Evolutionary conservation across 2,888 invertebrate genomes (phyloP).

Genomic region (Thera britannica): DNA sequence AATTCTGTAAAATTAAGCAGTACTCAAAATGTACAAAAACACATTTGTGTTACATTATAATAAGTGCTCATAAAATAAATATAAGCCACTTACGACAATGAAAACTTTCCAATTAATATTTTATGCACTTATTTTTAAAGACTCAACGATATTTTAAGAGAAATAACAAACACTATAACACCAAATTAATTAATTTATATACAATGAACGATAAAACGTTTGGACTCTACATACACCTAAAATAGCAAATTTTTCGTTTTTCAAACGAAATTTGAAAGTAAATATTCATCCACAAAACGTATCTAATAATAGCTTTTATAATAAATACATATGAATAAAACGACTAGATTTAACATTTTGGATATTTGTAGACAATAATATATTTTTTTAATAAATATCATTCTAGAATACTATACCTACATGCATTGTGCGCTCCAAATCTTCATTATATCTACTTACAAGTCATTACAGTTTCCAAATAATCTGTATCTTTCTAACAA

Average conservation of each 20-base stretch:
- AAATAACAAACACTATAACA: neutral
- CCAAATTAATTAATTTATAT: neutral
- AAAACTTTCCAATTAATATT: neutral
- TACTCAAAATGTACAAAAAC: too few species aligned
- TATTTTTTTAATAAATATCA: slow-evolving; percentile 60
- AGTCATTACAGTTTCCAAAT: slow-evolving; percentile 36
- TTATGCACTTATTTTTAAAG: slow-evolving; percentile 5
- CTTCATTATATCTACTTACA: slow-evolving; percentile 49
- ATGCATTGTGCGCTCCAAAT: slow-evolving; percentile 81
- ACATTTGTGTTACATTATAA: too few species aligned
- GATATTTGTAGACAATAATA: slow-evolving; percentile 46
- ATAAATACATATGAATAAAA: slow-evolving; percentile 40
- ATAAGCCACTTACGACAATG: neutral
- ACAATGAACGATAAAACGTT: slow-evolving; percentile 12
- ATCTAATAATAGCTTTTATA: slow-evolving; percentile 6
- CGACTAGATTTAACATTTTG: slow-evolving; percentile 45
- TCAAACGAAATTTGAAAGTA: neutral
- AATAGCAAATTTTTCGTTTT: slow-evolving; percentile 1
- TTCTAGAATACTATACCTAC: slow-evolving; percentile 68
- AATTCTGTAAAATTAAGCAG: neutral
- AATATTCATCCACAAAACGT: neutral
- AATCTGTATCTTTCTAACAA: slow-evolving; percentile 13
- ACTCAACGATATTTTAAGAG: neutral
- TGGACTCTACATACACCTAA: neutral
- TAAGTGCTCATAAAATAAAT: too few species aligned